Conservation (phyloP, 2,113 vertebrate species). For the Puffinus mauretanicus region DNA sequence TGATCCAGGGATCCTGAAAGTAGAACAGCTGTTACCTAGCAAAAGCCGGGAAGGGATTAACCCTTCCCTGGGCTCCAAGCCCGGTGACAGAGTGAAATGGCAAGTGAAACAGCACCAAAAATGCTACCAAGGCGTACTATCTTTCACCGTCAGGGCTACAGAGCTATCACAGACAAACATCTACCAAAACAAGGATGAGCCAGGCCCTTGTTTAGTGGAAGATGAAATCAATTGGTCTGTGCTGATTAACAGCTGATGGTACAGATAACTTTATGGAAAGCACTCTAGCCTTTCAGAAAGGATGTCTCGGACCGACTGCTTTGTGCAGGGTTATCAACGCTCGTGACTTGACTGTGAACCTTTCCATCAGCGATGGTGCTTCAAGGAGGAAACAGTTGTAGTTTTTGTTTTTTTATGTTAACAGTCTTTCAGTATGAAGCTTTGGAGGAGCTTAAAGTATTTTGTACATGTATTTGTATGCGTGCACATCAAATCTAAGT, state of each 20-base stretch:
- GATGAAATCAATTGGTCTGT: constrained; percentile 11
- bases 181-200: constrained; percentile 37
- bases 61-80: background rate
- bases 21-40: background rate
- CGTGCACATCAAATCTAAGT: accelerated
- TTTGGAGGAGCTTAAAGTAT: background rate
- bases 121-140: accelerated
- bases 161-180: background rate
- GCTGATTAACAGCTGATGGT: constrained; percentile 25
- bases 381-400: background rate
- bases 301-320: background rate
- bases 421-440: background rate
- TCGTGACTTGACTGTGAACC: background rate
- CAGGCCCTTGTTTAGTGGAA: constrained; percentile 10
- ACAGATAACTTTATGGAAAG: constrained; percentile 34
- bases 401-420: background rate
- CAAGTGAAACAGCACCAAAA: background rate
- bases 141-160: background rate
- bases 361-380: background rate
- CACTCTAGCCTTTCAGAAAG: constrained; percentile 3
- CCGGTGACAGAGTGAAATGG: accelerated
- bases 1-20: background rate
- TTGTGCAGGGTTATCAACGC: background rate
- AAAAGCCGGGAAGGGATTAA: background rate
- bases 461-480: background rate